Conservation (phyloP, 2,797 vertebrate species). For the Poecilia gillii region DNA sequence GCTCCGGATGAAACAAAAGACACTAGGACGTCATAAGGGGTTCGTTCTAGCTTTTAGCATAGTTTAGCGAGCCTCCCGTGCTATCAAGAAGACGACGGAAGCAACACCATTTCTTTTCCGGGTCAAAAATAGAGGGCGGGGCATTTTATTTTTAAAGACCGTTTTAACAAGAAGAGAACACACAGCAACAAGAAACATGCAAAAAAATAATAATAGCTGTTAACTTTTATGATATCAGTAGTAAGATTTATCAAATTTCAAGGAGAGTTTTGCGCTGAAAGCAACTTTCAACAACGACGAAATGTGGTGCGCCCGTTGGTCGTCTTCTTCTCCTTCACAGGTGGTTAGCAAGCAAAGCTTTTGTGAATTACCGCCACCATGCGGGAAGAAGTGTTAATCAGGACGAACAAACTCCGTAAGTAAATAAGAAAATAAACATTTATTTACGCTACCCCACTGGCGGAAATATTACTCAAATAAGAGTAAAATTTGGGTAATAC, state of each 20-base stretch:
- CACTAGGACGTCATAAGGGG: not conserved
- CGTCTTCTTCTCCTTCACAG: not conserved
- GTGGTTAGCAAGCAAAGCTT: not conserved
- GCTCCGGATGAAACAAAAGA: not conserved
- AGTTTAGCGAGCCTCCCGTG: conserved; percentile 20
- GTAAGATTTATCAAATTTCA: not conserved
- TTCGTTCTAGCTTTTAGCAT: conserved; percentile 1
- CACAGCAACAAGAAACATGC: not conserved
- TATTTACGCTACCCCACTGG: not conserved
- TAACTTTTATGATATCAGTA: not conserved
- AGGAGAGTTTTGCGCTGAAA: not conserved
- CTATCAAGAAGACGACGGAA: conserved; percentile 42
- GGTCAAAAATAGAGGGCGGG: not conserved
- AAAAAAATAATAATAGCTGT: not conserved
- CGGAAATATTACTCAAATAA: not conserved
- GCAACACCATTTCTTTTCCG: conserved; percentile 36
- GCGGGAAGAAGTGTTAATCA: not conserved
- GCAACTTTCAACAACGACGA: not conserved
- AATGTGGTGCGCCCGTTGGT: not conserved
- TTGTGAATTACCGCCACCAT: not conserved
- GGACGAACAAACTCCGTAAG: not conserved
- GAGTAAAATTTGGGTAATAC: not conserved
- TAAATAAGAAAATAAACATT: not conserved
- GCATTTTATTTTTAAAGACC: not conserved
- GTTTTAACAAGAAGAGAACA: not conserved